Evolutionary conservation across 2,797 vertebrate species (phyloP), one percentile per base, ranked within the genome.

Genomic region (Pachyuromys duprasi): DNA sequence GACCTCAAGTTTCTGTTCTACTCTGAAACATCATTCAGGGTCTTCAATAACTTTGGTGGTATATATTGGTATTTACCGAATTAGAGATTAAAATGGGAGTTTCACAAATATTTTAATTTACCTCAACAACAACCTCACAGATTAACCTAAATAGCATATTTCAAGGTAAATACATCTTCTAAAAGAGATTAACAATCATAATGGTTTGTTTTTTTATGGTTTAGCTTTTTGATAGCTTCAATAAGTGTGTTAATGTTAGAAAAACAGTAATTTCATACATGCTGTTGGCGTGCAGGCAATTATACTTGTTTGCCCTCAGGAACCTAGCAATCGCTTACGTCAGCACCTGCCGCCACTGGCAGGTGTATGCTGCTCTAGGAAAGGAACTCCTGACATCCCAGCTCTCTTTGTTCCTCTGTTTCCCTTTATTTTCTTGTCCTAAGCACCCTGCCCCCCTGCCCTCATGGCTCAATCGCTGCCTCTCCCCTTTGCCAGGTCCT

Each of bases 101-200:
- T 39, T 5, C 49, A 78, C 83, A 78, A 11, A 36, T 83, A 45
- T 36, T 65, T 91, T 62, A 75, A 57, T n/a, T 62, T 1, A 62
- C 36, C 36, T 60, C 88, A 87, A 82, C 24, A 67, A 33, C 36
- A 87, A 87, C 55, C 11, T 39, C 28, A 14, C 0, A 36, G 49
- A 39, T 45, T 87, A 90, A 93, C 9, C 74, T 67, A 91, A 82
- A 42, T 24, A 26, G 8, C 13, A 53, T 42, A 80, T 67, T 95
- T 83, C 86, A 91, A 93, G 6, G 65, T 75, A 94, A 96, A 92
- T 65, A 14, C 70, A 49, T 76, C 95, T 91, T 95, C n/a, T 39
- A 74, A 91, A 42, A 81, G 45, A 86, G 45, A 78, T 39, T 49
- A 42, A 14, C 18, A 84, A 87, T 24, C 63, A 63, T 2, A 83